Base-by-base conservation (phyloP, 2,113 vertebrate genomes). In the Apodemus speciosus region DNA sequence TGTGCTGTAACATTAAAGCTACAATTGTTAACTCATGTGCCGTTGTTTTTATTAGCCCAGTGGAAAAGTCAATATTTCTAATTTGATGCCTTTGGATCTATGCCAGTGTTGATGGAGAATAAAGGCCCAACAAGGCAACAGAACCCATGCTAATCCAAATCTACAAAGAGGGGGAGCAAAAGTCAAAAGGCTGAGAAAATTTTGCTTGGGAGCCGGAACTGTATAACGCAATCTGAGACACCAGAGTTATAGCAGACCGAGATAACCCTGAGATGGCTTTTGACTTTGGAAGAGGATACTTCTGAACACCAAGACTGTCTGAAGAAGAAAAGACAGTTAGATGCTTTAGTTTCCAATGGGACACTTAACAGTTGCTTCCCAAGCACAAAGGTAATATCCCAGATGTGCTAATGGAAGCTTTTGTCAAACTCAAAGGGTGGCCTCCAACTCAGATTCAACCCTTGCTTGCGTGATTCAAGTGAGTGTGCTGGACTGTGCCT, bases 1-100 rank as follows among this genome's bases (percentile, higher is more conserved):
- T 90, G 53, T 87, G 62, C 83, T 81, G 77, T 92, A 95, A 97
- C 94, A 95, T 95, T 97, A 96, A 97, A 96, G 95, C 80, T 94
- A 58, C 86, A 89, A 81, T 93, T 96, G 95, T 92, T 95, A 97
- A 96, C 60, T 72, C 94, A 89, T 32, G 43, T 51, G n/a, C 14
- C 32, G 38, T 77, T 18, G 38, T 92, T 94, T 94, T 95, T 93
- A 94, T 94, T 93, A 96, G 84, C 32, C 58, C 60, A 88, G 53
- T 30, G 94, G 91, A 95, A 87, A 96, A 94, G 91, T 96, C 94
- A 86, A 72, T 95, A 94, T 91, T 96, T 96, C 79, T 92, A 94
- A 96, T 95, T 89, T 90, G 94, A 92, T 92, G 76, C 53, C n/a
- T 93, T 95, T 95, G 92, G 89, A 88, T 94, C 89, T 76, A 85